phyloP scores from a whole-genome alignment of 2,113 vertebrate genomes.

The Percopsis transmontana region DNA sequence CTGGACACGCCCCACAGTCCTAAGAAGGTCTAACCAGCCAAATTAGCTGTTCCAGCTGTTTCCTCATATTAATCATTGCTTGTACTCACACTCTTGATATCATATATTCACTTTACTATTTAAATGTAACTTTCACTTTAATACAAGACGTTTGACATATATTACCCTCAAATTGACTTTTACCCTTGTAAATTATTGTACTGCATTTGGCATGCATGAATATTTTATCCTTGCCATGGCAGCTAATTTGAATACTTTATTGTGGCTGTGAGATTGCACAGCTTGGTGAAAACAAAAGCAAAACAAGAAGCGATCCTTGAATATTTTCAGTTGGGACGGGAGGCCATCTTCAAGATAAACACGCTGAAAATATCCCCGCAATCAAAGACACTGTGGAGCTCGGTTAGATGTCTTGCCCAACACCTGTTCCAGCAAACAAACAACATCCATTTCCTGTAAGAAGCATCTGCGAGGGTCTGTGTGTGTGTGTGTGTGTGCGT shows the following conservation, averaged over 20 bases:
- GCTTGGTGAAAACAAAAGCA: conserved; percentile 12
- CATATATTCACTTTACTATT: too few species aligned
- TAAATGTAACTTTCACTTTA: too few species aligned
- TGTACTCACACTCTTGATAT: too few species aligned
- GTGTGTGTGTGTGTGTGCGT: conserved; percentile 3
- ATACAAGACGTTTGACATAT: too few species aligned
- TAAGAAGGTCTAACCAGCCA: too few species aligned
- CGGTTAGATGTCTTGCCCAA: conserved; percentile 30
- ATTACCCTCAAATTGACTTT: too few species aligned
- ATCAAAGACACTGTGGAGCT: conserved; percentile 28
- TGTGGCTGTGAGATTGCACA: background rate
- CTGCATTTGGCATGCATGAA: background rate
- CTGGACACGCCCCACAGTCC: too few species aligned
- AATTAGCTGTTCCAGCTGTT: too few species aligned
- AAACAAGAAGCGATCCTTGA: background rate
- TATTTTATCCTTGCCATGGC: background rate
- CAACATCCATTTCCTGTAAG: conserved; percentile 18
- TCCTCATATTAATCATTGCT: too few species aligned
- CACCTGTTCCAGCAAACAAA: conserved; percentile 48
- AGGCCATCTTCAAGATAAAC: conserved; percentile 27
- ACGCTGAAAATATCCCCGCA: conserved; percentile 26
- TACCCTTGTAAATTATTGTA: background rate
- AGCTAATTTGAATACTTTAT: background rate
- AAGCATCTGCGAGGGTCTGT: conserved; percentile 12
- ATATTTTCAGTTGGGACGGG: conserved; percentile 16